Conservation (phyloP, 2,888 invertebrate species). For the Opisthograptis luteolata region DNA sequence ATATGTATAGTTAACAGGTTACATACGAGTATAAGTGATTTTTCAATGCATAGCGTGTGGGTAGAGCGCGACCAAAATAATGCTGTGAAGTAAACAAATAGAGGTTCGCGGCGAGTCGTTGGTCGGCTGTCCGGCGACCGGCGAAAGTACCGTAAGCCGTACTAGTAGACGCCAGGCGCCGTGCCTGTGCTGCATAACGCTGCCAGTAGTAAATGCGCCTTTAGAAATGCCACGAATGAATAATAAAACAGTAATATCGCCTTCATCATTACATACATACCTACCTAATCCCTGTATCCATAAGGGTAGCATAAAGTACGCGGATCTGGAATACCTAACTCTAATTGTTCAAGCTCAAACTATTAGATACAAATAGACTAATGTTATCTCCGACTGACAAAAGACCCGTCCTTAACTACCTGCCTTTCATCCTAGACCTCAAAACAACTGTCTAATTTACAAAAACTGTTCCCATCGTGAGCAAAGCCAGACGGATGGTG, state of each 20-base stretch:
- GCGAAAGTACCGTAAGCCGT: constrained; percentile 70
- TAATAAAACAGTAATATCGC: no score
- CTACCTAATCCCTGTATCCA: no score
- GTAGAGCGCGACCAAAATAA: constrained; percentile 26
- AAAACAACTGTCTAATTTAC: constrained; percentile 6
- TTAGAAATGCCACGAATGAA: no score
- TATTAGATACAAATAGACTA: constrained; percentile 37
- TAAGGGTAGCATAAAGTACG: no score
- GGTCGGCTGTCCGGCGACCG: constrained; percentile 51
- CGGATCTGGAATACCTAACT: neutral
- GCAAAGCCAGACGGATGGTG: constrained; percentile 27
- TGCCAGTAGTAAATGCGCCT: no score
- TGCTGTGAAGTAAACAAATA: constrained; percentile 35
- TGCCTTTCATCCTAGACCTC: constrained; percentile 23
- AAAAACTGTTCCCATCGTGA: constrained; percentile 33
- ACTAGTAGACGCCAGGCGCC: constrained; percentile 16
- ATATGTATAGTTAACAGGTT: neutral
- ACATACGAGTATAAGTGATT: neutral
- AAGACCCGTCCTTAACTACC: constrained; percentile 13
- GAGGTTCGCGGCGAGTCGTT: constrained; percentile 37
- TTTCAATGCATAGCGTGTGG: constrained; percentile 12
- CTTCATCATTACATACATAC: no score
- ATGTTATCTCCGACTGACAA: constrained; percentile 20
- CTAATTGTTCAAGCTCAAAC: neutral
- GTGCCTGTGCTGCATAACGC: constrained; percentile 5